A percentile compares a stretch with the other conserved stretches of the same genome.
Evolutionary conservation across 2,797 vertebrate genomes (phyloP).

Genomic region (Anguilla obscura): DNA sequence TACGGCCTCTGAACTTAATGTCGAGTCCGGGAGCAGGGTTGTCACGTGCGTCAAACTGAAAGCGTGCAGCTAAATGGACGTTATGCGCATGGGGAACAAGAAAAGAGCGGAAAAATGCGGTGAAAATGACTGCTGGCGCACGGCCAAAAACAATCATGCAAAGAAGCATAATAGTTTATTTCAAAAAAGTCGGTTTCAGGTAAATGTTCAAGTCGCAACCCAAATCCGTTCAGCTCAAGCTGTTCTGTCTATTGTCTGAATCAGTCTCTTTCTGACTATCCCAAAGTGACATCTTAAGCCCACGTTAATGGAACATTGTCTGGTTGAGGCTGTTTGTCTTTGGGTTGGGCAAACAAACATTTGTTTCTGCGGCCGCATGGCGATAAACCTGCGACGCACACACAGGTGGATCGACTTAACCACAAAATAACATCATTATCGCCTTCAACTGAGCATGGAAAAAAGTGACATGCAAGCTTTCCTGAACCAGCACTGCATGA

Average conservation of each 20-base stretch:
- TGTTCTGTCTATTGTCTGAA: background rate
- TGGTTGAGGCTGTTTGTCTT: conserved; percentile 54
- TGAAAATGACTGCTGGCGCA: background rate
- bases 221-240: background rate
- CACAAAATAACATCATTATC: conserved; percentile 55
- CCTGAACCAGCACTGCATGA: background rate
- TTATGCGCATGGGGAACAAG: background rate
- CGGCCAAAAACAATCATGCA: background rate
- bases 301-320: conserved; percentile 27
- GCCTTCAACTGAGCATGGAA: conserved; percentile 61
- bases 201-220: background rate
- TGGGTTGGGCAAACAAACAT: conserved; percentile 46
- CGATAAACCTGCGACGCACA: background rate
- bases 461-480: background rate
- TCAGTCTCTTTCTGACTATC: background rate
- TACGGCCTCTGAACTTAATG: background rate
- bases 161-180: background rate
- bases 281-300: background rate
- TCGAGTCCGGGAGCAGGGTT: background rate
- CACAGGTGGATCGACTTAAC: conserved; percentile 2
- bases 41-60: background rate
- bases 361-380: background rate
- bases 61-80: background rate
- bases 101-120: background rate
- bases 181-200: background rate